phyloP scores from a whole-genome alignment of 2,797 vertebrate species.

The Coregonus suidteri region DNA sequence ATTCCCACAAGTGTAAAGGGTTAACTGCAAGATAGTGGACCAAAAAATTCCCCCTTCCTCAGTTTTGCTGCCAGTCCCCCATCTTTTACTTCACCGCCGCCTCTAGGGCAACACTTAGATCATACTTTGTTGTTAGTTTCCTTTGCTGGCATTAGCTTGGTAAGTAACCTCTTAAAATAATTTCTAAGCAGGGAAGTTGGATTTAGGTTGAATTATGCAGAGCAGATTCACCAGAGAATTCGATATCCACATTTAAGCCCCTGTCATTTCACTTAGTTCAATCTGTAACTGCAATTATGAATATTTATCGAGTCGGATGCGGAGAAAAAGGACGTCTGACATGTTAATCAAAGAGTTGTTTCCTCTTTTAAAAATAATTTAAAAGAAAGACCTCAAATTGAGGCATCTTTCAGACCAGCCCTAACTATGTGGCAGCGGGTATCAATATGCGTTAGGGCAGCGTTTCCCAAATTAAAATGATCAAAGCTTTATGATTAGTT shows the following conservation, averaged over 20 bases:
- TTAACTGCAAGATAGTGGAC: constrained; percentile 53
- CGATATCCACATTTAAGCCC: constrained; percentile 52
- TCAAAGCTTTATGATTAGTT: too few species aligned
- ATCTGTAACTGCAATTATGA: constrained; percentile 69
- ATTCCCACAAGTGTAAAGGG: too few species aligned
- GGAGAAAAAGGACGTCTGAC: constrained; percentile 56
- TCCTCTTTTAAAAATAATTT: constrained; percentile 29
- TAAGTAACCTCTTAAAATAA: constrained; percentile 56
- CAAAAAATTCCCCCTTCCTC: constrained; percentile 38
- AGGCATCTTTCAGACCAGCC: constrained; percentile 57
- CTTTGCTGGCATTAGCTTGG: constrained; percentile 64
- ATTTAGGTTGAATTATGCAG: constrained; percentile 62
- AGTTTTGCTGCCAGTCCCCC: constrained; percentile 38
- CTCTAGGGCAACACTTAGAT: constrained; percentile 39
- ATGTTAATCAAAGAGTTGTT: constrained; percentile 70
- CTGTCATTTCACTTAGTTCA: constrained; percentile 66
- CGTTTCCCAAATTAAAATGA: background rate
- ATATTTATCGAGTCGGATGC: constrained; percentile 61
- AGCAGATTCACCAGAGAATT: constrained; percentile 60
- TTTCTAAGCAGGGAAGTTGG: background rate
- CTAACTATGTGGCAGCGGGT: constrained; percentile 20
- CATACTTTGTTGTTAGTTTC: constrained; percentile 49
- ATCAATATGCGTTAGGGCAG: constrained; percentile 74
- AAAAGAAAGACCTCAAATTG: constrained; percentile 64
- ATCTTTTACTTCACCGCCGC: constrained; percentile 17